These are phyloP conservation scores for Esox masquinongy DNA, from an alignment of 2,797 vertebrate genomes.

Conservation along the genomic window DNA sequence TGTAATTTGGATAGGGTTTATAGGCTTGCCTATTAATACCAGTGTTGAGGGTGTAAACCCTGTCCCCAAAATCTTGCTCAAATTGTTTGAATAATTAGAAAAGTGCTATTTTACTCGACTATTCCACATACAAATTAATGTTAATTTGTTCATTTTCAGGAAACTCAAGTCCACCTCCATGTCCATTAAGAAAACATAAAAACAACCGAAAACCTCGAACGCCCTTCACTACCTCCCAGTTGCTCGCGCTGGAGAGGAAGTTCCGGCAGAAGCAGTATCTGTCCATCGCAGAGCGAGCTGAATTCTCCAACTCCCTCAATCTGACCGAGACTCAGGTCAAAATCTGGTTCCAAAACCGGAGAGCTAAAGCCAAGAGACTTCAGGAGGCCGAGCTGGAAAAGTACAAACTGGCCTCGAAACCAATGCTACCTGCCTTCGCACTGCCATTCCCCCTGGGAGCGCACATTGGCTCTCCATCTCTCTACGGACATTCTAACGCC, in stretches of 20 bases:
- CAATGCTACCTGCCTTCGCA: conserved; percentile 79
- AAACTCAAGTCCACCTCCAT: conserved; percentile 76
- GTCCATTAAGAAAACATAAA: conserved; percentile 84
- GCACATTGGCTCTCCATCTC: conserved; percentile 73
- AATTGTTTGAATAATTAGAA: conserved; percentile 4
- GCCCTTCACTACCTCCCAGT: conserved; percentile 86
- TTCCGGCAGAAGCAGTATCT: conserved; percentile 87
- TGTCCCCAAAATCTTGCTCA: background rate
- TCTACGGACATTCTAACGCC: conserved; percentile 68
- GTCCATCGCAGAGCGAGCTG: conserved; percentile 85
- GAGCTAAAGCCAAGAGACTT: conserved; percentile 85
- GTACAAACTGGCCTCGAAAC: conserved; percentile 81
- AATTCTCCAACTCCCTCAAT: conserved; percentile 84
- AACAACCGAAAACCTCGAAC: conserved; percentile 87
- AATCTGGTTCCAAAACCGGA: conserved; percentile 87
- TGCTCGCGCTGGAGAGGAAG: conserved; percentile 84
- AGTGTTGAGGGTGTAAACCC: background rate
- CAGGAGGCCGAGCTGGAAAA: conserved; percentile 86
- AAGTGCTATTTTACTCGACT: background rate
- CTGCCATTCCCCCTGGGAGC: conserved; percentile 80
- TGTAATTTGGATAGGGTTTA: background rate
- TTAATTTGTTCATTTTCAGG: conserved; percentile 59
- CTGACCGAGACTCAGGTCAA: conserved; percentile 87
- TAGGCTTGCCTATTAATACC: background rate
- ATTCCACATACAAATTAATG: background rate